Evolutionary conservation across 2,888 invertebrate species (phyloP).

Genomic region (Plemyria rubiginata): DNA sequence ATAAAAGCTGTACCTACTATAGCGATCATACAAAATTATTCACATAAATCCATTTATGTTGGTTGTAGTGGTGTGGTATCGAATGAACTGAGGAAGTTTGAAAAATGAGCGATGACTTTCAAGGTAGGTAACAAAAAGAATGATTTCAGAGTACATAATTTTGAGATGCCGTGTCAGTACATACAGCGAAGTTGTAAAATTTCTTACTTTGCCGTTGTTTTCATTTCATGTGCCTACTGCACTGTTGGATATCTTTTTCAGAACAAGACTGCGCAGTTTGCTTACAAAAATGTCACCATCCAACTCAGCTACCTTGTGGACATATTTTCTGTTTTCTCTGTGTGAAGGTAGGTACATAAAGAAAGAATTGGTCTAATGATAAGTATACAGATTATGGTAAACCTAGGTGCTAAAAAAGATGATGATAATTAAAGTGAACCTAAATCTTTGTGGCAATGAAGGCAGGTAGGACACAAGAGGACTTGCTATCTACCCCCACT

Average conservation of each 20-base stretch:
- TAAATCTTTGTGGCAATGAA: no score
- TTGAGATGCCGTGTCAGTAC: neutral
- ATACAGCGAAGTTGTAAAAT: no score
- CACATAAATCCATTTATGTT: no score
- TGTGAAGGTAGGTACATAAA: constrained; percentile 86
- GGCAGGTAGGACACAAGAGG: no score
- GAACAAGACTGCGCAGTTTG: constrained; percentile 95
- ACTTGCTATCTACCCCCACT: no score
- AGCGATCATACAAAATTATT: no score
- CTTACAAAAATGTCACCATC: constrained; percentile 94
- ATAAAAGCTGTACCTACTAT: no score
- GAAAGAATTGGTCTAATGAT: no score
- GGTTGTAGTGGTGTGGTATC: neutral
- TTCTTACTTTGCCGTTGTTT: neutral
- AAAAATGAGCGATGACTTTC: constrained; percentile 29
- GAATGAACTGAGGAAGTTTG: neutral
- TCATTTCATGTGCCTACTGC: neutral
- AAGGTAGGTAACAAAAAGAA: constrained; percentile 19
- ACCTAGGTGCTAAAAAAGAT: no score
- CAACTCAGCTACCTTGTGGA: constrained; percentile 96
- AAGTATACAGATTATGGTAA: no score
- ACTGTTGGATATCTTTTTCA: constrained; percentile 37
- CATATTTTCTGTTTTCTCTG: constrained; percentile 98
- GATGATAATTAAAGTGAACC: no score
- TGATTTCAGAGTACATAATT: no score